Percentiles rank a stretch among this genome's conserved stretches.
These are phyloP conservation scores for Gymnothorax javanicus DNA, from an alignment of 2,797 vertebrate genomes.

Conservation along the genomic window DNA sequence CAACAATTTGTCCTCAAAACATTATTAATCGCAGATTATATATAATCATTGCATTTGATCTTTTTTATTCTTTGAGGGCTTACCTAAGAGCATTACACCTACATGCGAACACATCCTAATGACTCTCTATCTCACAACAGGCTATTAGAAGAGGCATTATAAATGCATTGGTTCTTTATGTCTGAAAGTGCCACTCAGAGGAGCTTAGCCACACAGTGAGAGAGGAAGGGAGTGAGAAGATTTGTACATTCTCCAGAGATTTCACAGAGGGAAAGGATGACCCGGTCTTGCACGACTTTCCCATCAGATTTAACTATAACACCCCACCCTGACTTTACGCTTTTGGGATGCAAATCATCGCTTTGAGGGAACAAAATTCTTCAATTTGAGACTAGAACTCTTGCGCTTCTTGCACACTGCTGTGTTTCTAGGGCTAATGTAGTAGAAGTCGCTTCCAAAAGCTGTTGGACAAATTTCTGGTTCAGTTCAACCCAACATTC, in stretches of 20 bases:
- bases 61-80: neutral
- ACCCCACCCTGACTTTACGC: constrained; percentile 50
- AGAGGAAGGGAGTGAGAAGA: constrained; percentile 42
- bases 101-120: constrained; percentile 18
- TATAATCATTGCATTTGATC: constrained; percentile 36
- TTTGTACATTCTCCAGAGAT: constrained; percentile 70
- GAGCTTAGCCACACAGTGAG: constrained; percentile 45
- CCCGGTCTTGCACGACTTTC: constrained; percentile 53
- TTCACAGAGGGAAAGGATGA: constrained; percentile 61
- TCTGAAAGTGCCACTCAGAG: constrained; percentile 35
- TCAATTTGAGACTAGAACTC: constrained; percentile 49
- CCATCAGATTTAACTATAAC: constrained; percentile 51
- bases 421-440: constrained; percentile 51
- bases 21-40: constrained; percentile 24
- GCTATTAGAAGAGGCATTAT: constrained; percentile 35
- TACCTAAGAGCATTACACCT: constrained; percentile 16
- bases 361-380: constrained; percentile 48
- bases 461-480: neutral
- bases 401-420: constrained; percentile 40
- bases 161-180: constrained; percentile 31
- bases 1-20: neutral
- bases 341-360: constrained; percentile 59
- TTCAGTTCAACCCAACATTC: neutral
- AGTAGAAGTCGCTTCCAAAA: constrained; percentile 23
- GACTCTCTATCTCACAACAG: constrained; percentile 13